Base-by-base conservation (phyloP, 2,888 invertebrate genomes). In the Drosophila atripex region DNA sequence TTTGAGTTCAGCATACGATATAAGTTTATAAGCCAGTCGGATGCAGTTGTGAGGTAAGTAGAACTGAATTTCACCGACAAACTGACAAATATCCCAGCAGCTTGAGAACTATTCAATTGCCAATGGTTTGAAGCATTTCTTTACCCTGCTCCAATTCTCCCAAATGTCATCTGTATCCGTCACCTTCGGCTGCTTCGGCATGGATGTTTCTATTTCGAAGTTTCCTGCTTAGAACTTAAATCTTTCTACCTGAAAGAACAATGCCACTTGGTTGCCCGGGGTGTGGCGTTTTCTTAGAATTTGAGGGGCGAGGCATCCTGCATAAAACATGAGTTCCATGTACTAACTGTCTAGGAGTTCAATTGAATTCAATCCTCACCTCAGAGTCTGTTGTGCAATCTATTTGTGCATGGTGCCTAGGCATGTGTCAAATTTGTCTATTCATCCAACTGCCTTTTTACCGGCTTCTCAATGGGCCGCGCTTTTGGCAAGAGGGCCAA, bases 1-100 rank as follows among this genome's bases (percentile, higher is more conserved):
- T 96, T 97, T 91, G 95, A 95, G 85, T 96, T 97, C 90, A 94
- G 94, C 51, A 92, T 97, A 80, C 93, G 96, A 51, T 97, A 96
- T 92, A 95, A 96, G 90, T 96, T 96, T 92, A 94, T 97, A 66
- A 94, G 96, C 66, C 94, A 95, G 77, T 94, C 95, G 78, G 96
- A 96, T 89, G 96, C 96, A 25, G 94, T 96, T 38, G 96, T 96
- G 47, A 93, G 94, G 94, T 93, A 83, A 91, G 91, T 71, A 41
- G 30, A 35, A n/a, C 52, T 38, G 16, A 64, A 50, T 38, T 38
- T 23, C 45, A 18, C 52, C 25, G 68, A 41, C 55, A 56, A 55
- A 32, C 55, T 38, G 68, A 68, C 69, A 66, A 66, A 66, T 64
- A 65, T 52, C 65, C 21, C 43, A 51, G 65, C 65, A 52, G 51